Evolutionary conservation across 2,888 invertebrate genomes (phyloP), one percentile per base, ranked within the genome.

Genomic region (Camptogramma bilineatum): DNA sequence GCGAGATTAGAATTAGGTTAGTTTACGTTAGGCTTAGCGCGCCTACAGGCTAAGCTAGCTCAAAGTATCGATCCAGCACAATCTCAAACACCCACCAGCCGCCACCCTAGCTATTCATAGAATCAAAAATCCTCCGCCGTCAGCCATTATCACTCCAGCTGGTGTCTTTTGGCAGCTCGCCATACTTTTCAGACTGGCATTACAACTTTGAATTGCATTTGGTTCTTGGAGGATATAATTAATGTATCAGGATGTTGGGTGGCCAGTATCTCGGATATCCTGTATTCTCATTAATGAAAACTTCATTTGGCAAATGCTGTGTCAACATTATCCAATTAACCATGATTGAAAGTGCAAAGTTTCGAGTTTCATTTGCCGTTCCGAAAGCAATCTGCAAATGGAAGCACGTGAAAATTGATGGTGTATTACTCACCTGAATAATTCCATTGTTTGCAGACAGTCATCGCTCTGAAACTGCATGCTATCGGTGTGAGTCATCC

Each of bases 401-500:
- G 62, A 52, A 52, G 17, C 50, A 46, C 47, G 55, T 59, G 66
- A 54, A 58, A 65, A 62, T 58, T 58, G 9, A 51, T 61, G 54
- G 54, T 51, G 39, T 17, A 60, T 72, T 72, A 80, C 73, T 78
- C 80, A 78, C 68, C 52, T 66, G 69, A 56, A 62, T 57, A 50
- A 54, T 47, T 31, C 54, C 17, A 54, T 54, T 52, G 54, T 54
- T 62, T 54, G 62, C 51, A 54, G 50, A 73, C 70, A 75, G 70
- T 75, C 75, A 75, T 74, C 57, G 70, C 13, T 61, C 53, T 68
- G 69, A 72, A 71, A 74, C 75, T 75, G 79, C 76, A 76, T 75
- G 77, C 73, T 77, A 66, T 73, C 67, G 68, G 58, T 54, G 64
- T 85, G 85, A 84, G 69, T 83, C 84, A 78, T 56, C 46, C 67